These are phyloP conservation scores for Thereva nobilitata DNA, from an alignment of 2,888 invertebrate species.

Conservation along the genomic window DNA sequence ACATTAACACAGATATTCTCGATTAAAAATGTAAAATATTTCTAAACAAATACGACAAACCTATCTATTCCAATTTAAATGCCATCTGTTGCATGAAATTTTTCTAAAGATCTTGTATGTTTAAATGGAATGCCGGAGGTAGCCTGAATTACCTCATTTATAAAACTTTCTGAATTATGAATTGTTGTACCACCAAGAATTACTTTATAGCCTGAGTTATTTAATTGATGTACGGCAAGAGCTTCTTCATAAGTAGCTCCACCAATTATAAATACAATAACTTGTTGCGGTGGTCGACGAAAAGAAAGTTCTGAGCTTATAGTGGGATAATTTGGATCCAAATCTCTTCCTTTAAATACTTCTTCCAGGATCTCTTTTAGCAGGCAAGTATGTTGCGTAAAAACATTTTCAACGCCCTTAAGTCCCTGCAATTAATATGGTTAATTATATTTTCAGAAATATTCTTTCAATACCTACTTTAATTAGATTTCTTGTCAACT, in stretches of 20 bases:
- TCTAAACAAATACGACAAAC: background rate
- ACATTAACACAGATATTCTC: too few relatives aligned
- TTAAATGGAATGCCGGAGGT: constrained; percentile 69
- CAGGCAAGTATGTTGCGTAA: constrained; percentile 96
- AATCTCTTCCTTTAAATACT: constrained; percentile 85
- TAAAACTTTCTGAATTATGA: constrained; percentile 83
- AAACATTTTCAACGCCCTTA: constrained; percentile 98
- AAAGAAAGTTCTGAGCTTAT: constrained; percentile 68
- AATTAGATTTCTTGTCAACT: constrained; percentile 65
- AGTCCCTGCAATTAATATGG: constrained; percentile 63
- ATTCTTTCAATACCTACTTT: constrained; percentile 45
- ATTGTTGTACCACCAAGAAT: constrained; percentile 90
- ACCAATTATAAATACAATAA: constrained; percentile 96
- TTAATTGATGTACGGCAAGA: constrained; percentile 79
- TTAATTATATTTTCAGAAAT: background rate
- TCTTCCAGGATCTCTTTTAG: constrained; percentile 88
- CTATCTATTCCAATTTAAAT: constrained; percentile 24
- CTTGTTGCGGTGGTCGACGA: constrained; percentile 78
- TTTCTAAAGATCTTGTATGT: constrained; percentile 61
- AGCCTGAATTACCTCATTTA: constrained; percentile 73
- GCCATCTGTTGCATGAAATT: constrained; percentile 42
- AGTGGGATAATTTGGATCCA: constrained; percentile 83
- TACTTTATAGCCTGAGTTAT: constrained; percentile 72
- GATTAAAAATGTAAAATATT: too few relatives aligned
- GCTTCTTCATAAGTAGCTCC: constrained; percentile 97